phyloP scores from a whole-genome alignment of 1,140 invertebrate genomes.

The Rhyzopertha dominica region DNA sequence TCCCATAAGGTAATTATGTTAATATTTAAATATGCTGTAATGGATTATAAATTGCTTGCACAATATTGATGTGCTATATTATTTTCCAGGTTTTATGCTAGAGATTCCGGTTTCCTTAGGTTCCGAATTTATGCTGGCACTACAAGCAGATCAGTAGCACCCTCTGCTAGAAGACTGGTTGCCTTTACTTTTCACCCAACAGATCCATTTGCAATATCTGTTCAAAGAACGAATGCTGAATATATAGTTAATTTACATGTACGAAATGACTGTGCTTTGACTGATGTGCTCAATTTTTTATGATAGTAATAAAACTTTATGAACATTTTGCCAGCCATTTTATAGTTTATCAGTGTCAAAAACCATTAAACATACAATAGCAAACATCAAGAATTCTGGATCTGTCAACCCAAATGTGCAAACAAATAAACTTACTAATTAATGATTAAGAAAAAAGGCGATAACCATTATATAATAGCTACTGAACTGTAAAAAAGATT shows the following conservation, averaged over 20 bases:
- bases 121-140: slow-evolving; percentile 83
- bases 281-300: slow-evolving; percentile 2
- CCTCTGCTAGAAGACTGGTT: slow-evolving; percentile 72
- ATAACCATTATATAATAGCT: too few species aligned
- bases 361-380: too few species aligned
- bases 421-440: too few species aligned
- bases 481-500: too few species aligned
- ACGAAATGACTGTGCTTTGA: slow-evolving; percentile 46
- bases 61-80: slow-evolving; percentile 1
- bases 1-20: slow-evolving; percentile 70
- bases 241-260: slow-evolving; percentile 96
- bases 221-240: slow-evolving; percentile 91
- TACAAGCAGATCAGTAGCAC: slow-evolving; percentile 53
- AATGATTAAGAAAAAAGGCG: too few species aligned
- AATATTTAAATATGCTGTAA: not conserved
- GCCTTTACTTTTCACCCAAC: slow-evolving; percentile 97
- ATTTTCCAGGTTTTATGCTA: slow-evolving; percentile 75
- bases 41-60: not conserved
- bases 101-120: slow-evolving; percentile 84
- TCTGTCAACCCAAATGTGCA: too few species aligned
- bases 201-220: slow-evolving; percentile 94
- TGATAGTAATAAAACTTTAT: slow-evolving; percentile 1
- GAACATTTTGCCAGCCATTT: too few species aligned
- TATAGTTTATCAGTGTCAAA: too few species aligned
- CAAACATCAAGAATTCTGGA: too few species aligned